phyloP scores from a whole-genome alignment of 2,888 invertebrate species.

The Petrolisthes cinctipes region DNA sequence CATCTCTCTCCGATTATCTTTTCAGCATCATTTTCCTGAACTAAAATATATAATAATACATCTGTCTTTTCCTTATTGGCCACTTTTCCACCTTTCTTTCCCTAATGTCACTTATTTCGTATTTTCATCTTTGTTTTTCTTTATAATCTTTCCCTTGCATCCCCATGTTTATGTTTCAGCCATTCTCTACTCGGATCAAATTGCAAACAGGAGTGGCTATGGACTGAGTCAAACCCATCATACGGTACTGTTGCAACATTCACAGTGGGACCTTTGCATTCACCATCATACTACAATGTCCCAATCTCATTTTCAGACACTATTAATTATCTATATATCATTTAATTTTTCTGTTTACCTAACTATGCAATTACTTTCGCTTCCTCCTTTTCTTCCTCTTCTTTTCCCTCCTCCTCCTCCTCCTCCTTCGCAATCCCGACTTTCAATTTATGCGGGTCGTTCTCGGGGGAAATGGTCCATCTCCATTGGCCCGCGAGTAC shows the following conservation, averaged over 20 bases:
- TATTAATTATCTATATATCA: no score
- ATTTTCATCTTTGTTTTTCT: not conserved
- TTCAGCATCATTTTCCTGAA: no score
- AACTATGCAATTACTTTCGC: not conserved
- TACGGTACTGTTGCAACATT: not conserved
- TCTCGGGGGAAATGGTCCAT: not conserved
- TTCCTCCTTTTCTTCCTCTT: not conserved
- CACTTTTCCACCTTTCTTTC: not conserved
- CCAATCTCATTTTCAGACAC: no score
- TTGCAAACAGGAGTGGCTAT: no score
- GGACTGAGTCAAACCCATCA: no score
- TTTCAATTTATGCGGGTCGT: conserved; percentile 20
- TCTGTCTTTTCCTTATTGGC: not conserved
- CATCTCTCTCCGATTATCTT: no score
- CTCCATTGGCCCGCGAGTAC: conserved; percentile 3
- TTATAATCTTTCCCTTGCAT: not conserved
- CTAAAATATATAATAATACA: not conserved
- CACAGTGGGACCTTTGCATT: no score
- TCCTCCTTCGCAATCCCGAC: not conserved
- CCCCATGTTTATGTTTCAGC: no score
- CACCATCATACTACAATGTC: no score
- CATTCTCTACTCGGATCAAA: no score
- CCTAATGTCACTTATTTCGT: no score
- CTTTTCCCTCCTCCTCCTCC: not conserved
- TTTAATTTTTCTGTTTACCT: not conserved